phyloP scores from a whole-genome alignment of 2,888 invertebrate genomes.

The Pinctada fucata region DNA sequence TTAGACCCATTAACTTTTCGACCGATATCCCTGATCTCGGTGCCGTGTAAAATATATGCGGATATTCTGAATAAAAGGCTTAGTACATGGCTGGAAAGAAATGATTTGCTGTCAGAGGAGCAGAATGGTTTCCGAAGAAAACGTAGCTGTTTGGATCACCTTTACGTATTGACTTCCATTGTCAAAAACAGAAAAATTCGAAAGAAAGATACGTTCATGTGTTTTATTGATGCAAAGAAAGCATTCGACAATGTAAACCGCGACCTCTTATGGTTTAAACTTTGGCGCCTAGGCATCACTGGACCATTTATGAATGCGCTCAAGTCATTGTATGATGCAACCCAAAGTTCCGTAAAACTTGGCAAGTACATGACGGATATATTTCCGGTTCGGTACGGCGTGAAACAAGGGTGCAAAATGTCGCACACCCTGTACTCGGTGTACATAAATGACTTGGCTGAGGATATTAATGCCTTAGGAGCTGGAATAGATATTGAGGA shows the following conservation, averaged over 20 bases:
- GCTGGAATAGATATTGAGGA: no score
- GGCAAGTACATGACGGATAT: no score
- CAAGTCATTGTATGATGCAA: no score
- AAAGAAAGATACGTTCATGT: neutral
- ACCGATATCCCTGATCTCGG: conserved; percentile 5
- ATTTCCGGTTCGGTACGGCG: no score
- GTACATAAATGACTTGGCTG: no score
- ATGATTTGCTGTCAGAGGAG: conserved; percentile 14
- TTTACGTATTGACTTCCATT: neutral
- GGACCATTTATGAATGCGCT: no score
- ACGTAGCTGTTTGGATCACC: conserved; percentile 12
- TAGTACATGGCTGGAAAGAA: conserved; percentile 1
- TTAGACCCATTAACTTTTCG: neutral
- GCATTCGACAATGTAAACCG: conserved; percentile 16
- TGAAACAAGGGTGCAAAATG: no score
- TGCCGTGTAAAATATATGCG: no score
- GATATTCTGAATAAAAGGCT: conserved; percentile 14
- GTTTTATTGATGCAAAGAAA: no score
- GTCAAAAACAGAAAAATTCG: conserved; percentile 7
- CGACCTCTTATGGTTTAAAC: conserved; percentile 9
- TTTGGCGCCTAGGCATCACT: neutral
- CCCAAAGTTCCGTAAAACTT: no score
- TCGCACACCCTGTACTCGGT: no score
- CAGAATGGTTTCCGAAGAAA: conserved; percentile 16
- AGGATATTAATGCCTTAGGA: no score